Base-by-base conservation (phyloP, 2,113 vertebrate species). In the Anguilla japonica region DNA sequence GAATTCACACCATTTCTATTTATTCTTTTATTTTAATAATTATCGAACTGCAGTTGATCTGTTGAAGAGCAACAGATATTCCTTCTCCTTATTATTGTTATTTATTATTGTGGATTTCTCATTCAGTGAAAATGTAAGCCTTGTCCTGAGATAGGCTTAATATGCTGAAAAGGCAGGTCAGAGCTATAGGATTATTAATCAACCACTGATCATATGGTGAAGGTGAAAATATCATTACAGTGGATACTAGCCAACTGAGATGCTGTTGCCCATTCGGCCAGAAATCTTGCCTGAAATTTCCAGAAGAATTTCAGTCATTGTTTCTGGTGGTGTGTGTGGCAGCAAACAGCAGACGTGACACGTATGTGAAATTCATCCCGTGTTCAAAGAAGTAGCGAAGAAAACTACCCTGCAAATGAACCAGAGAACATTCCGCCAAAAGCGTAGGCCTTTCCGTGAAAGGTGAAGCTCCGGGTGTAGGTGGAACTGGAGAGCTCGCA, bases 271-370 rank as follows among this genome's bases (percentile, higher is more conserved):
- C 94, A 67, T 93, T 90, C 91, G 89, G 94, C 95, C 94, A 90
- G 95, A 95, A 96, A 94, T 94, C 90, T 91, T 96, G 95, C 92
- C 95, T 96, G 95, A 90, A 91, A 95, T 93, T n/a, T 80, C 63
- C 53, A 84, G 2, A 60, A 85, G 87, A 91, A 93, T 96, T 96
- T 96, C 96, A 96, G 96, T 96, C 96, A 96, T 96, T 94, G 95
- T 96, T 96, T 96, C 96, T 96, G 95, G 95, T 96, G 93, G 93
- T 94, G 94, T 92, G 95, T 92, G 94, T 92, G 91, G 94, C 26
- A 40, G 85, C 26, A 81, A 86, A 29, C 20, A 41, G 40, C 78
- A 81, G 40, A n/a, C 39, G n/a, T 11, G 39, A 71, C 50, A 34
- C 86, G 80, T 41, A 90, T 84, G 41, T 9, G 9, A 34, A 34